These are phyloP conservation scores for Germaria angustata DNA, from an alignment of 2,888 invertebrate species.

Conservation along the genomic window DNA sequence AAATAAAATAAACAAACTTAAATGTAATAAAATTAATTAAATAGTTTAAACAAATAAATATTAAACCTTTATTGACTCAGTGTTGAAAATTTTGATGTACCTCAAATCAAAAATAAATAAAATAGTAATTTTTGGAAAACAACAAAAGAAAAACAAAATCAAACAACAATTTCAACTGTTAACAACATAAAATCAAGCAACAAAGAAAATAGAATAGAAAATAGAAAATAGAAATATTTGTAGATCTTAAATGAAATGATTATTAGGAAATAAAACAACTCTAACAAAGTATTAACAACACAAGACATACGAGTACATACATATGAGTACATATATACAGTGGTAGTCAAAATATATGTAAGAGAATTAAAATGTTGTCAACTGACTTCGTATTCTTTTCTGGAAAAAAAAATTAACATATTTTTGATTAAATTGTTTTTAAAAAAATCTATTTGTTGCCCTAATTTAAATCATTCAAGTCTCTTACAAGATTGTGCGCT, in stretches of 20 bases:
- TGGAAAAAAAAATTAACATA: too few relatives aligned
- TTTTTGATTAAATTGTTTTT: too few relatives aligned
- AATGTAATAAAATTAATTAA: conserved; percentile 46
- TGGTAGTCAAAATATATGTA: background rate
- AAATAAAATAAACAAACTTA: conserved; percentile 57
- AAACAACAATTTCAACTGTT: conserved; percentile 19
- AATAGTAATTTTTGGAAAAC: conserved; percentile 45
- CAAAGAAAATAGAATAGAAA: background rate
- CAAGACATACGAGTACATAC: background rate
- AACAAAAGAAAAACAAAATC: conserved; percentile 26
- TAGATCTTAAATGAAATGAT: conserved; percentile 13
- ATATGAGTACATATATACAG: conserved; percentile 1
- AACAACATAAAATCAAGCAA: background rate
- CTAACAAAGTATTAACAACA: background rate
- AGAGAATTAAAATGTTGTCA: background rate
- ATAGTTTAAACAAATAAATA: conserved; percentile 28
- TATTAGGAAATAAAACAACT: conserved; percentile 3
- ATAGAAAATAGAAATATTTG: conserved; percentile 17
- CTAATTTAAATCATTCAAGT: too few relatives aligned
- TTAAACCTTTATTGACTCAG: conserved; percentile 68
- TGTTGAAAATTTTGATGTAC: conserved; percentile 73
- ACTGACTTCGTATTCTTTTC: background rate
- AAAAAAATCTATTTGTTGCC: too few relatives aligned
- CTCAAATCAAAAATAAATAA: conserved; percentile 66
- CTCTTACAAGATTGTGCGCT: too few relatives aligned